Percentiles rank a stretch among this genome's conserved stretches.
Evolutionary conservation across 2,888 invertebrate species (phyloP).

Genomic region (Acanthoscelides obtectus): DNA sequence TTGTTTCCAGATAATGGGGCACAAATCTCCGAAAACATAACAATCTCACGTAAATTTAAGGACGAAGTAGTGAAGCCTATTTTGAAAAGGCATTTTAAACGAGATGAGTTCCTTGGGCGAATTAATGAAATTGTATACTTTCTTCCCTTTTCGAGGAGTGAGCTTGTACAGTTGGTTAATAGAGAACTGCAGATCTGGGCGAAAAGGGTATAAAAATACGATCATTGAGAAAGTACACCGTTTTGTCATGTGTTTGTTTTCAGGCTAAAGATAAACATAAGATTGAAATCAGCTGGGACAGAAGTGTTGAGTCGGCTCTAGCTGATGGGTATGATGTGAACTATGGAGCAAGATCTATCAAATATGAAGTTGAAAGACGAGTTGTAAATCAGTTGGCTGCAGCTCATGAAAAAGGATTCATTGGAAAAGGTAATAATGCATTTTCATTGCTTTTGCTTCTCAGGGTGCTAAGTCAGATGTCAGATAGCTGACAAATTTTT

Average conservation of each 20-base stretch:
- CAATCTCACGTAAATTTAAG: slow-evolving; percentile 75
- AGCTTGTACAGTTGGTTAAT: slow-evolving; percentile 72
- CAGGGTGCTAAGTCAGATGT: no score
- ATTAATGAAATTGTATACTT: slow-evolving; percentile 95
- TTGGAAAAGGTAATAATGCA: slow-evolving; percentile 48
- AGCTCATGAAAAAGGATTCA: slow-evolving; percentile 61
- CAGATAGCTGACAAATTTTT: no score
- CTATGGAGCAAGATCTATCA: slow-evolving; percentile 87
- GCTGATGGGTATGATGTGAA: slow-evolving; percentile 82
- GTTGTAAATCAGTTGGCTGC: slow-evolving; percentile 69
- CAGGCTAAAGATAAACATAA: slow-evolving; percentile 66
- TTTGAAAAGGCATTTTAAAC: slow-evolving; percentile 76
- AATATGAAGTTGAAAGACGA: slow-evolving; percentile 76
- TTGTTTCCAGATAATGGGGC: slow-evolving; percentile 36
- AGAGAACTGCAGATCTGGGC: slow-evolving; percentile 80
- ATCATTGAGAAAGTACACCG: no score
- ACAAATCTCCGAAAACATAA: slow-evolving; percentile 52
- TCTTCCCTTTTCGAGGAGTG: slow-evolving; percentile 80
- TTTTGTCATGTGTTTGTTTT: background rate
- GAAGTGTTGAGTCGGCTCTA: slow-evolving; percentile 72
- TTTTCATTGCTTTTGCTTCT: no score
- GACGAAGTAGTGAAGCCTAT: slow-evolving; percentile 83
- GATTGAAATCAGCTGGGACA: slow-evolving; percentile 79
- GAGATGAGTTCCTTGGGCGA: slow-evolving; percentile 88
- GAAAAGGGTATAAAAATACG: slow-evolving; percentile 61